Percentiles rank a stretch among this genome's conserved stretches.
Conservation (phyloP, 2,888 invertebrate species). For the Phoenoteleia sp. region DNA sequence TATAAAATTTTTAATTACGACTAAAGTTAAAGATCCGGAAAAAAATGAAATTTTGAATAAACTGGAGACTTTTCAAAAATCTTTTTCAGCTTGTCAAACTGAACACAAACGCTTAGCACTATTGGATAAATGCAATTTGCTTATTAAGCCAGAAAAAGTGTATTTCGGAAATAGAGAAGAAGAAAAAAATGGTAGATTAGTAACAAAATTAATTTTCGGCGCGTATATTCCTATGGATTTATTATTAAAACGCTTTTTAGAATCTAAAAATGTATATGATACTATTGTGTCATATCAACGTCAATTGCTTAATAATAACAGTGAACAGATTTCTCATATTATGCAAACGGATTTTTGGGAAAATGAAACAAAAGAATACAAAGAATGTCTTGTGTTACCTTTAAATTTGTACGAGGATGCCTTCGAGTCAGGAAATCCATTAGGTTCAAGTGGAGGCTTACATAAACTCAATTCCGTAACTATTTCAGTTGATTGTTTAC, state of each 20-base stretch:
- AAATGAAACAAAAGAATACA: constrained; percentile 22
- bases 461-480: constrained; percentile 58
- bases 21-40: constrained; percentile 9
- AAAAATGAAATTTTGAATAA: constrained; percentile 24
- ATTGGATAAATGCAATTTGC: constrained; percentile 26
- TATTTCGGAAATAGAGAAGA: constrained; percentile 38
- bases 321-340: not conserved
- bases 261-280: constrained; percentile 12
- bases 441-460: constrained; percentile 48
- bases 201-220: constrained; percentile 13
- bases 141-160: constrained; percentile 25
- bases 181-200: constrained; percentile 1
- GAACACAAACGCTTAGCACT: constrained; percentile 33
- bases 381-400: not conserved
- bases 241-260: constrained; percentile 9
- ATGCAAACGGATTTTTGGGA: constrained; percentile 57
- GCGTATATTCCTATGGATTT: constrained; percentile 27
- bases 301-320: not conserved
- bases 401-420: constrained; percentile 57
- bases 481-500: constrained; percentile 49
- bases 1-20: constrained; percentile 9
- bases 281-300: not conserved
- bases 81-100: not conserved
- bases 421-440: constrained; percentile 61
- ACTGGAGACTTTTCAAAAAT: constrained; percentile 12